These are phyloP conservation scores for Erpobdella octoculata DNA, from an alignment of 2,888 invertebrate species.

Conservation along the genomic window DNA sequence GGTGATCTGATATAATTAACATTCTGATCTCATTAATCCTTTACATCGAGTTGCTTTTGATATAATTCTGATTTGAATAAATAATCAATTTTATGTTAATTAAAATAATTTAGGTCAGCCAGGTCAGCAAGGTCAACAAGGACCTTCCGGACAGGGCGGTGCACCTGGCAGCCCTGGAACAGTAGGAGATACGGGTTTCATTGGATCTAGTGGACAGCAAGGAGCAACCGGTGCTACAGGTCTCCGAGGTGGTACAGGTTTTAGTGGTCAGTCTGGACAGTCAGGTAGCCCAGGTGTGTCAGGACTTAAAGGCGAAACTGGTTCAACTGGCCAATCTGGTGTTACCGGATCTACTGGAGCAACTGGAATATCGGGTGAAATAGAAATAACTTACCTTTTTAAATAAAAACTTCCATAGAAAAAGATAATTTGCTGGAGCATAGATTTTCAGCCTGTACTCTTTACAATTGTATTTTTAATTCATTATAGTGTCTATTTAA, in stretches of 20 bases:
- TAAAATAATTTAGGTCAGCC: conserved; percentile 25
- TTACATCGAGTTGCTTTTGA: too few relatives aligned
- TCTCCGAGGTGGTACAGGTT: conserved; percentile 22
- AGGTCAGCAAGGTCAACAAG: conserved; percentile 30
- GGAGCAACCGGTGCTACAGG: conserved; percentile 18
- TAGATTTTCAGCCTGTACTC: too few relatives aligned
- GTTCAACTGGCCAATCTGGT: conserved; percentile 28
- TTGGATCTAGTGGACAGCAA: conserved; percentile 9
- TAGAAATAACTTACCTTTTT: too few relatives aligned
- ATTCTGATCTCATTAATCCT: too few relatives aligned
- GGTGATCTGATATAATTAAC: too few relatives aligned
- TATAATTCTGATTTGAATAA: background rate
- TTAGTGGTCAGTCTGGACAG: conserved; percentile 9
- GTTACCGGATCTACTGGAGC: conserved; percentile 29
- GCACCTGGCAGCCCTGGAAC: conserved; percentile 28
- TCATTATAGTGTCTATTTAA: too few relatives aligned
- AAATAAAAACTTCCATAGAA: too few relatives aligned
- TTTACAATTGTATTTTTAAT: too few relatives aligned
- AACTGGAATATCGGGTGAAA: conserved; percentile 31
- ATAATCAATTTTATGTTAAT: background rate
- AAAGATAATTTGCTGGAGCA: too few relatives aligned
- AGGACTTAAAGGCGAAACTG: conserved; percentile 5
- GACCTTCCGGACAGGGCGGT: conserved; percentile 33
- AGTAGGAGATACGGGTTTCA: background rate
- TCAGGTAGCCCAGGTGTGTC: conserved; percentile 27